These are phyloP conservation scores for Drosophila repletoides DNA, from an alignment of 1,140 invertebrate species.

Conservation along the genomic window DNA sequence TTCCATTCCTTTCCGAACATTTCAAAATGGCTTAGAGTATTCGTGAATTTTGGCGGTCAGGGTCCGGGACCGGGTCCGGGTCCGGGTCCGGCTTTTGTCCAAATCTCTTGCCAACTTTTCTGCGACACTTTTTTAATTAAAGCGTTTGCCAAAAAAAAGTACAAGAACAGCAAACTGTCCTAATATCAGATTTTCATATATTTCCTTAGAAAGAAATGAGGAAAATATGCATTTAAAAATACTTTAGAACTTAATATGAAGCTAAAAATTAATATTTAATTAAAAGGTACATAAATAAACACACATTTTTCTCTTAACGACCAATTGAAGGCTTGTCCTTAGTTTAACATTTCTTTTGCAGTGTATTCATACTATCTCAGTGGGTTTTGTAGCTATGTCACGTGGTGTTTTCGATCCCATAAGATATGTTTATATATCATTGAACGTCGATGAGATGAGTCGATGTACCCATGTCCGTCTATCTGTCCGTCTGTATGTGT, in stretches of 20 bases:
- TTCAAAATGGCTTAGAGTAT: constrained; percentile 22
- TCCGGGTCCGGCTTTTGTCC: constrained; percentile 1
- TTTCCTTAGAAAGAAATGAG: not conserved
- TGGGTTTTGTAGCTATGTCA: too few species aligned
- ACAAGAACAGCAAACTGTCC: constrained; percentile 8
- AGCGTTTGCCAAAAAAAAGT: not conserved
- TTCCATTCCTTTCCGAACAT: not conserved
- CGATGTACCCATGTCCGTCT: too few species aligned
- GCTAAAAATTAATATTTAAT: not conserved
- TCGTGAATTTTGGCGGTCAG: constrained; percentile 39
- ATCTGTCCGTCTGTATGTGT: too few species aligned
- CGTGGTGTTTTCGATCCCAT: too few species aligned
- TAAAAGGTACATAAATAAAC: not conserved
- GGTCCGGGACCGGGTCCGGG: too few species aligned
- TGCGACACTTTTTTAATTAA: constrained; percentile 66
- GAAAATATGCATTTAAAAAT: not conserved
- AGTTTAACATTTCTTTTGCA: too few species aligned
- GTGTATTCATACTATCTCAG: too few species aligned
- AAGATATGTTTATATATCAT: too few species aligned
- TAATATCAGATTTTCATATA: not conserved
- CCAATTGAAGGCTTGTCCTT: too few species aligned
- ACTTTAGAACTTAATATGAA: not conserved
- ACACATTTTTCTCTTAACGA: too few species aligned
- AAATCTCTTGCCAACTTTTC: constrained; percentile 20
- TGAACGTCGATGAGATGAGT: too few species aligned